These are phyloP conservation scores for Cotesia vestalis DNA, from an alignment of 1,140 invertebrate species.

Conservation along the genomic window DNA sequence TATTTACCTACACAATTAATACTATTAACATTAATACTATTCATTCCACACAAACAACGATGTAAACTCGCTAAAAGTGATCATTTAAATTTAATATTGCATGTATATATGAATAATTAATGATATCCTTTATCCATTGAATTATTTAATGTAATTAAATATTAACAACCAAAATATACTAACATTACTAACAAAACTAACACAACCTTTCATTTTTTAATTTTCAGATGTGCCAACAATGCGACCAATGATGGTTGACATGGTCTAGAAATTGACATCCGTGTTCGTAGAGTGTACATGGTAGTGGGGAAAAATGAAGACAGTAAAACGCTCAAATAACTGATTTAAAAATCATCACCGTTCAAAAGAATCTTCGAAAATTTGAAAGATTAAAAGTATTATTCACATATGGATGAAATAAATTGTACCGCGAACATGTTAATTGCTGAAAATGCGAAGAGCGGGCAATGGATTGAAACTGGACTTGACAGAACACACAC, in stretches of 20 bases:
- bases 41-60: too few species aligned
- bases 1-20: too few species aligned
- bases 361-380: neutral
- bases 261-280: constrained; percentile 29
- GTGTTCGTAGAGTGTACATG: constrained; percentile 23
- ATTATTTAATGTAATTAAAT: too few species aligned
- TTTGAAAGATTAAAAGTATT: neutral
- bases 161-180: constrained; percentile 4
- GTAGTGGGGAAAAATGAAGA: too few species aligned
- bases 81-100: too few species aligned
- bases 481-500: constrained; percentile 63
- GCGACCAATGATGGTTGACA: constrained; percentile 34
- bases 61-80: too few species aligned
- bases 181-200: constrained; percentile 47
- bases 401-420: neutral
- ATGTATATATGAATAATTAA: too few species aligned
- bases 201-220: constrained; percentile 44
- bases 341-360: neutral
- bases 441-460: constrained; percentile 62
- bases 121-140: too few species aligned
- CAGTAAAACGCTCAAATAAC: neutral
- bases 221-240: constrained; percentile 52
- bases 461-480: constrained; percentile 62
- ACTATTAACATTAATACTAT: too few species aligned
- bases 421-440: constrained; percentile 54